phyloP scores from a whole-genome alignment of 2,113 vertebrate species.

The Zapus hudsonius region DNA sequence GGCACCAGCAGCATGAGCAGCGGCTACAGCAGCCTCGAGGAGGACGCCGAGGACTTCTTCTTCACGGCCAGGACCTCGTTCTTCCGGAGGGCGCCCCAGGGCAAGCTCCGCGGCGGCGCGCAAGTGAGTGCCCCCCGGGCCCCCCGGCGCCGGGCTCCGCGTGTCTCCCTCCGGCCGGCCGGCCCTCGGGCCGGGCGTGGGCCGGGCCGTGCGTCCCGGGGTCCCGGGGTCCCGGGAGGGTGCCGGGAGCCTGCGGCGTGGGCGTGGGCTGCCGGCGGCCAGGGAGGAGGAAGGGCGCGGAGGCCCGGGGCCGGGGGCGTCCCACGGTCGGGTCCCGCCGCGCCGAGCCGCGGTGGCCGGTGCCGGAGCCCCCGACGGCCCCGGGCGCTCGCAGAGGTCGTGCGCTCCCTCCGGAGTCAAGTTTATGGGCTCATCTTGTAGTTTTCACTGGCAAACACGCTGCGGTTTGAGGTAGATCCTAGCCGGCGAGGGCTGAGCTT shows the following conservation, averaged over 20 bases:
- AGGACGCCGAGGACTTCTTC: conserved; percentile 95
- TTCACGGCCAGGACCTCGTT: conserved; percentile 98
- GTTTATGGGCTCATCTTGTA: background rate
- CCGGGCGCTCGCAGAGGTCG: too few species aligned
- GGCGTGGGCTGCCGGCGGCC: background rate
- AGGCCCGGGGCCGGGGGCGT: conserved; percentile 17
- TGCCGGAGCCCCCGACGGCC: too few species aligned
- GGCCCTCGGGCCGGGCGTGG: too few species aligned
- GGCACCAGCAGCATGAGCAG: conserved; percentile 97
- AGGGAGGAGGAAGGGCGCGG: conserved; percentile 38
- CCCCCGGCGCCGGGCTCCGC: background rate
- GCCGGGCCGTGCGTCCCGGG: too few species aligned
- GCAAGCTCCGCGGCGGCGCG: conserved; percentile 87
- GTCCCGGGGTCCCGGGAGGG: background rate
- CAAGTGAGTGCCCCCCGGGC: conserved; percentile 81
- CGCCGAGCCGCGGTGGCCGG: background rate
- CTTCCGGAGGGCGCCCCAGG: conserved; percentile 90
- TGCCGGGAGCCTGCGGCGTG: background rate
- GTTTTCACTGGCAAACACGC: conserved; percentile 1
- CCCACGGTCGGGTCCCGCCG: background rate
- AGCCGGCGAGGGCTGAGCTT: background rate
- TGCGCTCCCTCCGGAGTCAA: background rate
- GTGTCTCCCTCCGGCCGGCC: conserved; percentile 7
- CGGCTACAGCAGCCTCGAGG: conserved; percentile 97
- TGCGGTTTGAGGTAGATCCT: conserved; percentile 33